Evolutionary conservation across 1,140 invertebrate genomes (phyloP).

Genomic region (Branchinecta lynchi): DNA sequence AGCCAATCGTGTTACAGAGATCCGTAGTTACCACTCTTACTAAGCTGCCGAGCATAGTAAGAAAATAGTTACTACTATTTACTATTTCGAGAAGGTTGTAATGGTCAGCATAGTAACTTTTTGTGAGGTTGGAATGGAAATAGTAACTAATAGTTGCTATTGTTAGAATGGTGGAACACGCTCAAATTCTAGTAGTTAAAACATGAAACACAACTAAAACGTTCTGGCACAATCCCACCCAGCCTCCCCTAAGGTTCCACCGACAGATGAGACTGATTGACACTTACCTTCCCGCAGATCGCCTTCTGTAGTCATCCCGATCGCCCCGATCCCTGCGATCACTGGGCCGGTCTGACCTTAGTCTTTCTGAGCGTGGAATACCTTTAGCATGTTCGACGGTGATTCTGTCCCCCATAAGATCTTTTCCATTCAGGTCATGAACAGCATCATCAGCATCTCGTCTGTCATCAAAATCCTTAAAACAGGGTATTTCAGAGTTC

Average conservation of each 20-base stretch:
- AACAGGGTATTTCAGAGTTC: background rate
- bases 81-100: too few species aligned
- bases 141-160: too few species aligned
- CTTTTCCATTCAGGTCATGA: constrained; percentile 42
- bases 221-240: background rate
- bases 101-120: too few species aligned
- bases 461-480: constrained; percentile 38
- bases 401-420: constrained; percentile 37
- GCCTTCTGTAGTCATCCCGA: constrained; percentile 10
- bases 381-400: constrained; percentile 25
- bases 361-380: constrained; percentile 23
- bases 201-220: too few species aligned
- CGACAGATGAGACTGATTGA: background rate
- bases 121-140: too few species aligned
- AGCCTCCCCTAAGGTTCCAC: background rate
- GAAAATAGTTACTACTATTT: too few species aligned
- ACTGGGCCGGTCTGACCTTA: constrained; percentile 17
- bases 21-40: too few species aligned
- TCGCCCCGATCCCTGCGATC: constrained; percentile 15
- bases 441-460: constrained; percentile 46
- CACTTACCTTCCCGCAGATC: background rate
- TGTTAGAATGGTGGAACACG: too few species aligned
- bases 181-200: too few species aligned
- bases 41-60: too few species aligned
- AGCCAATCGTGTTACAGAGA: too few species aligned